Evolutionary conservation across 2,888 invertebrate species (phyloP), one percentile per base, ranked within the genome.

Genomic region (Heliconius ismenius): DNA sequence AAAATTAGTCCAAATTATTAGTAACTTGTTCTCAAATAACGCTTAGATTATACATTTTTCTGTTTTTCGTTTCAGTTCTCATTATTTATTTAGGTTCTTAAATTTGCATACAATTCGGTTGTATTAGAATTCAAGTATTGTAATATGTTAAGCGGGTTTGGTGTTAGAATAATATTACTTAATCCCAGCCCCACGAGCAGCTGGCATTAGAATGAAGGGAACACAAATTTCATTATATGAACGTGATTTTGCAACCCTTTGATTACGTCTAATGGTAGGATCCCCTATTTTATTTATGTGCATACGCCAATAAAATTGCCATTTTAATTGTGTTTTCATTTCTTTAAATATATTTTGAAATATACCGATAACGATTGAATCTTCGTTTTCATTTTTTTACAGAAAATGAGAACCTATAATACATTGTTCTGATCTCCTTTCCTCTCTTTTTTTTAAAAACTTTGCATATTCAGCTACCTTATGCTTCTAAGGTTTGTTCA

Each of bases 181-280:
- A 82, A 87, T 89, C 88, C 87, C 83, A 84, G 81, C 83, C 83
- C 83, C 79, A 83, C 83, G 79, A 84, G 86, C 92, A 91, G 92
- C 92, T 92, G 93, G 87, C 85, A 83, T 82, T 81, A 81, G 82
- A 84, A 82, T 67, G 82, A 88, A 67, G 90, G 92, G 91, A 87
- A 84, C 85, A 83, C 85, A 83, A 83, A 86, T 89, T 86, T 85
- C 85, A 86, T 86, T 86, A 89, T 83, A 89, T 87, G 86, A 86
- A 83, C 86, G 86, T 87, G 86, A 88, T 90, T 92, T 90, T 90
- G 91, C 91, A 92, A 93, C 93, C 93, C 93, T 91, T 92, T 82
- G 82, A 84, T 89, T 73, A 58, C 54, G 89, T 90, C 91, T 92
- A 90, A 89, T 90, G 86, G 84, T 79, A 60, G 73, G 72, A 73